These are phyloP conservation scores for Irena cyanogastra DNA, from an alignment of 2,113 vertebrate genomes.

Conservation along the genomic window DNA sequence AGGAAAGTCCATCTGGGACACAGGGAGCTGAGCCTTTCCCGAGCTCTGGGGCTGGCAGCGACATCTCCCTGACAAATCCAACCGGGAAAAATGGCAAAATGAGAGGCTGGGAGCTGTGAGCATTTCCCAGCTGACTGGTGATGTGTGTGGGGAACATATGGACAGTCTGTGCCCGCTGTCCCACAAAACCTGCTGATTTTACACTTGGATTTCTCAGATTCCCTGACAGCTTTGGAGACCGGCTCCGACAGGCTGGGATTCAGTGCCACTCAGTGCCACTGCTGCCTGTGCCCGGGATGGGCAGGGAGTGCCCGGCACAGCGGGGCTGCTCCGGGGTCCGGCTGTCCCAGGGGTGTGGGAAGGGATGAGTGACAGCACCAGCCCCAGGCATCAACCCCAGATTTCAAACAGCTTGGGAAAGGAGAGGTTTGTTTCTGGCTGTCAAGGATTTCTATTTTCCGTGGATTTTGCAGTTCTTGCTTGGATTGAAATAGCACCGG, in stretches of 20 bases:
- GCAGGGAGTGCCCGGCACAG: background rate
- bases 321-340: accelerated
- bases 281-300: background rate
- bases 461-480: slow-evolving; percentile 10
- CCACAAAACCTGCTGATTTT: slow-evolving; percentile 57
- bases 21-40: background rate
- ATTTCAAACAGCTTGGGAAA: background rate
- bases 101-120: slow-evolving; percentile 36
- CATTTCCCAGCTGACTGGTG: slow-evolving; percentile 58
- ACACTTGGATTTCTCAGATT: slow-evolving; percentile 54
- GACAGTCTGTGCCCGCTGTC: slow-evolving; percentile 55
- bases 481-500: slow-evolving; percentile 26
- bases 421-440: background rate
- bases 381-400: background rate
- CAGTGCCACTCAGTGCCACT: background rate
- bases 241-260: background rate
- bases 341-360: background rate
- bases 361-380: accelerated
- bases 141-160: slow-evolving; percentile 63
- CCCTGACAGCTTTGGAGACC: slow-evolving; percentile 43
- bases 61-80: slow-evolving; percentile 62
- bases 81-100: slow-evolving; percentile 10
- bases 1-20: slow-evolving; percentile 64
- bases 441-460: slow-evolving; percentile 1
- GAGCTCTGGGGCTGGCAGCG: slow-evolving; percentile 46